phyloP scores from a whole-genome alignment of 2,113 vertebrate genomes.

The Gavialis gangeticus region DNA sequence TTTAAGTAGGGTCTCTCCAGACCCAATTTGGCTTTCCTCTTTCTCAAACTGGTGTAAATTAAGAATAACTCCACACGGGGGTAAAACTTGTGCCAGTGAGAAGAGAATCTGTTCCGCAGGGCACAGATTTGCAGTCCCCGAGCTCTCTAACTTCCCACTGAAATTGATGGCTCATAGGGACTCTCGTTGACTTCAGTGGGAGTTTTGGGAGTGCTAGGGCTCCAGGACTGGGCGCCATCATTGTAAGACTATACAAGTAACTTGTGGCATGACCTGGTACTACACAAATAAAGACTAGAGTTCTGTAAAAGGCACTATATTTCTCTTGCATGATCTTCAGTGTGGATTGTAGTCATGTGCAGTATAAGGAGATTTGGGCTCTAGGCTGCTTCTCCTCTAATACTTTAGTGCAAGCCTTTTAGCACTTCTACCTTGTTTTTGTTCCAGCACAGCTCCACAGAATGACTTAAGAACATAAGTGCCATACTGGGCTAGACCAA shows the following conservation, averaged over 20 bases:
- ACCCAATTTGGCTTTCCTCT: neutral
- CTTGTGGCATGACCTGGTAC: slow-evolving; percentile 70
- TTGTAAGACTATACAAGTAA: slow-evolving; percentile 62
- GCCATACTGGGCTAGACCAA: no score
- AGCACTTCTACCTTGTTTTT: slow-evolving; percentile 13
- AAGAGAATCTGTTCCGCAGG: slow-evolving; percentile 49
- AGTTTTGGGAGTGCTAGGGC: neutral
- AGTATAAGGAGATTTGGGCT: slow-evolving; percentile 69
- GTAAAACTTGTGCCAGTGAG: slow-evolving; percentile 45
- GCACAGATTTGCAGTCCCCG: neutral
- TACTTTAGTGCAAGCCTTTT: slow-evolving; percentile 56
- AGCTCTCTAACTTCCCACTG: neutral
- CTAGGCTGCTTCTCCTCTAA: slow-evolving; percentile 35
- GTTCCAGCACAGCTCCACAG: slow-evolving; percentile 21
- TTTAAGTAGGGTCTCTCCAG: slow-evolving; percentile 58
- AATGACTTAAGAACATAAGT: neutral
- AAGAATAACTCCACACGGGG: slow-evolving; percentile 48
- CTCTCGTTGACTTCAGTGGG: neutral
- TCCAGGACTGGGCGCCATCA: slow-evolving; percentile 34
- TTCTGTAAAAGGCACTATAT: slow-evolving; percentile 85
- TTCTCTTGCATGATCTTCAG: slow-evolving; percentile 77
- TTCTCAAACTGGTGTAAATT: slow-evolving; percentile 8
- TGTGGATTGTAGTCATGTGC: slow-evolving; percentile 66
- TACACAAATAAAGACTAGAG: slow-evolving; percentile 77
- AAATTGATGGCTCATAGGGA: neutral